A percentile compares a stretch with the other conserved stretches of the same genome.
phyloP scores from a whole-genome alignment of 2,113 vertebrate species.

The Galemys pyrenaicus region DNA sequence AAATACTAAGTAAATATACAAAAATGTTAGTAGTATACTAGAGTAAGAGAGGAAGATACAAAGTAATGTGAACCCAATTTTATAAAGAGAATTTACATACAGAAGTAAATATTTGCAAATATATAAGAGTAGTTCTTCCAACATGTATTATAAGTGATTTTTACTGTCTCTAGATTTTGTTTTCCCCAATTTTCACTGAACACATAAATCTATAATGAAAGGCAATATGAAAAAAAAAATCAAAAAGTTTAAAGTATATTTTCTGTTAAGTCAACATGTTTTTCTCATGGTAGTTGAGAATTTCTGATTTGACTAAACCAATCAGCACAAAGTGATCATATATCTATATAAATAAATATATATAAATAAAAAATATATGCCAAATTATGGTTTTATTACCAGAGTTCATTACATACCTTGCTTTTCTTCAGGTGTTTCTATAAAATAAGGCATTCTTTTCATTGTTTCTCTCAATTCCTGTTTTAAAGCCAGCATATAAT shows the following conservation, averaged over 20 bases:
- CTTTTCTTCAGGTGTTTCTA: slow-evolving; percentile 82
- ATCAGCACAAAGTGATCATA: background rate
- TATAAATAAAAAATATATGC: background rate
- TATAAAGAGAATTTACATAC: background rate
- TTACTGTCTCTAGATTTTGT: background rate
- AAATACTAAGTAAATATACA: background rate
- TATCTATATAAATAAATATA: background rate
- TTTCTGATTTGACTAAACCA: background rate
- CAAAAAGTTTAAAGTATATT: background rate
- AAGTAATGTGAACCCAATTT: slow-evolving; percentile 16
- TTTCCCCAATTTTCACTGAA: slow-evolving; percentile 30
- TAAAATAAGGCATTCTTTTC: slow-evolving; percentile 89
- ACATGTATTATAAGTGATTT: background rate
- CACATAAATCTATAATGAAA: background rate
- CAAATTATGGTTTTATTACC: background rate
- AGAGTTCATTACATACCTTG: slow-evolving; percentile 82
- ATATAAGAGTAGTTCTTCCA: background rate
- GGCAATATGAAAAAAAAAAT: slow-evolving; percentile 16
- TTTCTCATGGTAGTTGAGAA: background rate
- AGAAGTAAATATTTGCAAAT: background rate
- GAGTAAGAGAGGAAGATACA: background rate
- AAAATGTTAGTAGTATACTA: background rate
- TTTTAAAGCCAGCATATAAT: slow-evolving; percentile 94
- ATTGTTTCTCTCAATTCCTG: slow-evolving; percentile 92
- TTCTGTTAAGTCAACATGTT: background rate